Percentiles rank a stretch among this genome's conserved stretches.
Evolutionary conservation across 2,888 invertebrate genomes (phyloP).

Genomic region (Tinea semifulvella): DNA sequence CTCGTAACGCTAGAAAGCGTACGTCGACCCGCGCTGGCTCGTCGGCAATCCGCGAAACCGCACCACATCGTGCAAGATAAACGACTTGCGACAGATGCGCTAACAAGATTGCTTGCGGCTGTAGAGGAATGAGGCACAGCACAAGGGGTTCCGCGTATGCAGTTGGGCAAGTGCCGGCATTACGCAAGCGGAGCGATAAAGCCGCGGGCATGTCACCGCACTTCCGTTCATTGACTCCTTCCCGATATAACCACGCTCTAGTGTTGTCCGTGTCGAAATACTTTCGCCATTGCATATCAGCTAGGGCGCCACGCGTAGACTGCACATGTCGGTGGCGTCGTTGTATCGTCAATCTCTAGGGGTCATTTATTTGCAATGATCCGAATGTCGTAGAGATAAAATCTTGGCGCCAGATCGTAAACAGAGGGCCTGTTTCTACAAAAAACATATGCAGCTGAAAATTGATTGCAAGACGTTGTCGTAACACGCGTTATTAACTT

Average conservation of each 20-base stretch:
- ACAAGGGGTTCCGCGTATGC: constrained; percentile 27
- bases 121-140: neutral
- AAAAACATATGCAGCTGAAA: neutral
- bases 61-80: constrained; percentile 22
- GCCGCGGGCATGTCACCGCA: constrained; percentile 50
- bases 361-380: constrained; percentile 35
- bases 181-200: constrained; percentile 44
- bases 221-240: constrained; percentile 67
- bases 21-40: constrained; percentile 31
- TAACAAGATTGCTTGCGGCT: constrained; percentile 35
- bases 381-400: constrained; percentile 22
- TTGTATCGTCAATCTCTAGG: constrained; percentile 38
- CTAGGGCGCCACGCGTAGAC: neutral
- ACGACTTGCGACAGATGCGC: constrained; percentile 35
- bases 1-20: constrained; percentile 46
- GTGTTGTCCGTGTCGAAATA: constrained; percentile 38
- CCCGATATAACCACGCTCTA: constrained; percentile 53
- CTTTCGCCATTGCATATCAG: constrained; percentile 25
- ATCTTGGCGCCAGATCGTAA: constrained; percentile 27
- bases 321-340: constrained; percentile 19
- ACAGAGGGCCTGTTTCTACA: constrained; percentile 19
- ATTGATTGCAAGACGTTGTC: constrained; percentile 19
- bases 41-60: constrained; percentile 29
- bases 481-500: constrained; percentile 19
- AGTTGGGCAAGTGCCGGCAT: constrained; percentile 47